phyloP scores from a whole-genome alignment of 2,797 vertebrate genomes.

The Labeo calbasu region DNA sequence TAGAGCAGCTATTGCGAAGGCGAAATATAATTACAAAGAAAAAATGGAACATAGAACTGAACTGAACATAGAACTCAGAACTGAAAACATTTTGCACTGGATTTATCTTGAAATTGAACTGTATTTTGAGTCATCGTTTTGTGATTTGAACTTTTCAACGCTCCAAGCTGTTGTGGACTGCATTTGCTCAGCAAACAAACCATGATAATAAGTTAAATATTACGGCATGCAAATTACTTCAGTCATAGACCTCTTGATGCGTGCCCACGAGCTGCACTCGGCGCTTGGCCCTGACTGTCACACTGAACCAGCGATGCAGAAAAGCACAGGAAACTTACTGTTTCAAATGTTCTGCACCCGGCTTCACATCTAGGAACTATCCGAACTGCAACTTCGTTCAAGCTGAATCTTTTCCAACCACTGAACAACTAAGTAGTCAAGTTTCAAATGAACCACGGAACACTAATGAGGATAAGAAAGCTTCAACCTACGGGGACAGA shows the following conservation, averaged over 20 bases:
- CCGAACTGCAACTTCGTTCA: background rate
- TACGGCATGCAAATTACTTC: background rate
- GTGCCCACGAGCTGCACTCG: conserved; percentile 11
- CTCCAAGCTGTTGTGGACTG: no score
- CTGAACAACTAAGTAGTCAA: background rate
- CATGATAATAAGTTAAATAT: no score
- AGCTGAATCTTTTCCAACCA: background rate
- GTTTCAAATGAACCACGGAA: background rate
- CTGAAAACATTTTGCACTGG: no score
- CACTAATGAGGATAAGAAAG: background rate
- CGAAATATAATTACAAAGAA: no score
- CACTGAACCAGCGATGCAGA: background rate
- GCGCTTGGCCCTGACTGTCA: background rate
- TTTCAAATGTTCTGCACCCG: background rate
- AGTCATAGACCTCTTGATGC: background rate
- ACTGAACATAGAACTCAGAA: no score
- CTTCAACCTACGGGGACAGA: background rate
- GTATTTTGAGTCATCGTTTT: no score
- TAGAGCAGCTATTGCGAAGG: no score
- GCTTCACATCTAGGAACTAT: background rate
- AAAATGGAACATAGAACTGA: no score
- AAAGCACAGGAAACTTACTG: background rate
- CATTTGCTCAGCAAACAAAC: no score
- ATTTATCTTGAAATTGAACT: no score
- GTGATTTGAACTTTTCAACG: no score